A percentile compares a stretch with the other conserved stretches of the same genome.
These are phyloP conservation scores for Lasioglossum zephyrum DNA, from an alignment of 2,888 invertebrate species.

Conservation along the genomic window DNA sequence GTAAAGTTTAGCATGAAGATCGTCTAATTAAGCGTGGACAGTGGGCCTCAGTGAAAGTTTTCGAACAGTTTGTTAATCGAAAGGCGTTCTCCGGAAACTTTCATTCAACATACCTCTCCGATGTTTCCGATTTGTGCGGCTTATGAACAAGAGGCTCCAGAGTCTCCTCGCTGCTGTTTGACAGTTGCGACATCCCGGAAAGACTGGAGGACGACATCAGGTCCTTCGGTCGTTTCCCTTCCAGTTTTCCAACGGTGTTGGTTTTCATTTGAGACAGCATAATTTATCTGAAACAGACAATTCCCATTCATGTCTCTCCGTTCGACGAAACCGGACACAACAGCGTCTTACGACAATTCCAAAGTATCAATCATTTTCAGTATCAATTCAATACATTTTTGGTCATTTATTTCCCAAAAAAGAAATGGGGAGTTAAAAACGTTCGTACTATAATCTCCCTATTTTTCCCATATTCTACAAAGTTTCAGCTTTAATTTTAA, in stretches of 20 bases:
- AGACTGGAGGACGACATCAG: slow-evolving; percentile 83
- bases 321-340: no score
- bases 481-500: no score
- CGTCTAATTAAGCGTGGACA: not conserved
- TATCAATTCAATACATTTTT: no score
- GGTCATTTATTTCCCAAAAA: no score
- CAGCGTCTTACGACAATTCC: no score
- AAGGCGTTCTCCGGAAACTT: slow-evolving; percentile 1
- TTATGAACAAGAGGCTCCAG: slow-evolving; percentile 81
- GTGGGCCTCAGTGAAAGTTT: not conserved
- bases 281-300: slow-evolving; percentile 56
- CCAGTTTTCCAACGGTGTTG: slow-evolving; percentile 74
- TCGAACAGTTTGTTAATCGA: not conserved
- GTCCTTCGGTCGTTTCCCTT: slow-evolving; percentile 81
- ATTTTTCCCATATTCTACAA: no score
- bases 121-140: slow-evolving; percentile 76
- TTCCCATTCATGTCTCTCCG: not conserved
- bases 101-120: slow-evolving; percentile 74
- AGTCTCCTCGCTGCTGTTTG: slow-evolving; percentile 83
- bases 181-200: slow-evolving; percentile 83
- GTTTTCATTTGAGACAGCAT: slow-evolving; percentile 76
- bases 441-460: no score
- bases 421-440: no score
- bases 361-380: no score
- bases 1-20: not conserved